Conservation (phyloP, 2,797 vertebrate species). For the Crenuchus spilurus region DNA sequence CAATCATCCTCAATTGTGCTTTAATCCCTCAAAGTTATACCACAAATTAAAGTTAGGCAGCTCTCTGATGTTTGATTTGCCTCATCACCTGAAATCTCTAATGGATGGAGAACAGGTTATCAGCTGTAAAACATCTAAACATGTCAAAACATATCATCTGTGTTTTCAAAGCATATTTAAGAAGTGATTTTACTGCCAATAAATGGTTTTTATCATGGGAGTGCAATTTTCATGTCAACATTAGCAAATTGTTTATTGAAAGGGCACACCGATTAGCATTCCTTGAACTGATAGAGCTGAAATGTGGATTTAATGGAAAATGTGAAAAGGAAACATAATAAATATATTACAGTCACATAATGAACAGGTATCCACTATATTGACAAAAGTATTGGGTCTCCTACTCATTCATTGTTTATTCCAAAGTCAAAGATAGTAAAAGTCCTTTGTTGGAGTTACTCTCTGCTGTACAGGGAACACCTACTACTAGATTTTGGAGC, state of each 20-base stretch:
- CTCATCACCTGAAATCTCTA: not conserved
- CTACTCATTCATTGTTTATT: too few species aligned
- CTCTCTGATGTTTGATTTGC: not conserved
- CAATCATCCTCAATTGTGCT: not conserved
- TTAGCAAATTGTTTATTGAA: not conserved
- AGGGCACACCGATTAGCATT: not conserved
- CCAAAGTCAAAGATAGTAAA: too few species aligned
- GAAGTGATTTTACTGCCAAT: not conserved
- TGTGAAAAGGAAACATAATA: too few species aligned
- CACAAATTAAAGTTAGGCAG: not conserved
- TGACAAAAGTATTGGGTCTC: too few species aligned
- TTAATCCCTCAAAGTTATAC: not conserved
- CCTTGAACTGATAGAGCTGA: not conserved
- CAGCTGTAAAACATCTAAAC: not conserved
- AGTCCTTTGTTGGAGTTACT: too few species aligned
- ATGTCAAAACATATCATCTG: not conserved
- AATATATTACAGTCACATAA: too few species aligned
- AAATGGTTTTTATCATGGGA: not conserved
- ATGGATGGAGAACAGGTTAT: not conserved
- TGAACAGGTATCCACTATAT: too few species aligned
- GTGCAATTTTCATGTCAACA: not conserved
- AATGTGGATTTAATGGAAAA: not conserved
- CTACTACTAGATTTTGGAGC: too few species aligned
- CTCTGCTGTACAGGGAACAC: too few species aligned
- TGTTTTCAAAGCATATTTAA: not conserved